These are phyloP conservation scores for Rhinophrynus dorsalis DNA, from an alignment of 2,797 vertebrate species.

Conservation along the genomic window DNA sequence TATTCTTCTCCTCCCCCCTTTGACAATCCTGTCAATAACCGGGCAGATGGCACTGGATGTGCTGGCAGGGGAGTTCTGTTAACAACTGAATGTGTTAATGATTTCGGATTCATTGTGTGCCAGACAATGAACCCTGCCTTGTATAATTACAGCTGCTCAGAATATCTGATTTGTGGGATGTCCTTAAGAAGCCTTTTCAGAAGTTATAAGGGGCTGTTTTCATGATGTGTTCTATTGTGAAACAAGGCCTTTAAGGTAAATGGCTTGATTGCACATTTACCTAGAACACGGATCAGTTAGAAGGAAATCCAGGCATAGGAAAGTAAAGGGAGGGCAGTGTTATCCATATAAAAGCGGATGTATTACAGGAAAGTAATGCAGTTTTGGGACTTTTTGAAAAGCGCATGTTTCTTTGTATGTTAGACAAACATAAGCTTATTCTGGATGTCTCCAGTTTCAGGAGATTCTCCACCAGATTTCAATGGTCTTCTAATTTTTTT, in stretches of 20 bases:
- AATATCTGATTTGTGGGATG: conserved; percentile 35
- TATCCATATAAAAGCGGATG: not conserved
- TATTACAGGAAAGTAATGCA: no score
- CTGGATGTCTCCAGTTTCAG: no score
- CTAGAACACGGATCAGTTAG: not conserved
- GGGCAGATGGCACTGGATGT: conserved; percentile 67
- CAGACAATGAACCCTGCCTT: conserved; percentile 52
- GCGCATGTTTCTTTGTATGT: not conserved
- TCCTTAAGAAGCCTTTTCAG: conserved; percentile 12
- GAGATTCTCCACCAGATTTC: no score
- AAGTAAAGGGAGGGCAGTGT: not conserved
- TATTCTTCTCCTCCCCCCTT: conserved; percentile 6
- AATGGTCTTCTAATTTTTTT: no score
- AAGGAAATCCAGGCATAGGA: not conserved
- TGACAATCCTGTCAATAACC: conserved; percentile 59
- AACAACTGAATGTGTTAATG: conserved; percentile 57
- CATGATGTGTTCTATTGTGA: conserved; percentile 11
- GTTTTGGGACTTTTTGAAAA: not conserved
- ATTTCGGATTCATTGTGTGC: conserved; percentile 54
- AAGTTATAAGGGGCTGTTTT: conserved; percentile 5
- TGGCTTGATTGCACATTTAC: conserved; percentile 11
- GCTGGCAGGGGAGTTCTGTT: conserved; percentile 55
- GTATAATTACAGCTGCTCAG: conserved; percentile 51
- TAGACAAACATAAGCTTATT: not conserved
- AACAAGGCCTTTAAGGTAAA: conserved; percentile 5